These are phyloP conservation scores for Agonopterix alstromeriana DNA, from an alignment of 2,888 invertebrate species.

Conservation along the genomic window DNA sequence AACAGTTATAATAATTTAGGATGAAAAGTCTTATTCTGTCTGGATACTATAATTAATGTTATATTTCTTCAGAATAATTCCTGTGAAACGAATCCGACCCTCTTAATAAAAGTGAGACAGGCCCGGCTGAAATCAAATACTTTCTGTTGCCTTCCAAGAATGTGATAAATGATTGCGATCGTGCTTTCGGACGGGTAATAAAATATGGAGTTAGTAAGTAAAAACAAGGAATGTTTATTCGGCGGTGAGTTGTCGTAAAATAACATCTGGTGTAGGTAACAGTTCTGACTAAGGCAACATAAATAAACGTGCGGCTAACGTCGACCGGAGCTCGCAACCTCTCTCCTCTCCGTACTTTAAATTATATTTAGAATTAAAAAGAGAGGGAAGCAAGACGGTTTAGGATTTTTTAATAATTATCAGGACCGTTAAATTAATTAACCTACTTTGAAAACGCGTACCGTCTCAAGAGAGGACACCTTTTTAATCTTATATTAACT, in stretches of 20 bases:
- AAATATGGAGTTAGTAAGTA: slow-evolving; percentile 11
- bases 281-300: slow-evolving; percentile 67
- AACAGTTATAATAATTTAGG: slow-evolving; percentile 17
- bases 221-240: slow-evolving; percentile 52
- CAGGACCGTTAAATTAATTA: neutral
- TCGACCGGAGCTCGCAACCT: slow-evolving; percentile 29
- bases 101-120: slow-evolving; percentile 9
- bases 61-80: neutral
- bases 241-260: slow-evolving; percentile 62
- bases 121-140: slow-evolving; percentile 9
- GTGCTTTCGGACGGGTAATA: slow-evolving; percentile 10
- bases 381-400: neutral
- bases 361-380: slow-evolving; percentile 17
- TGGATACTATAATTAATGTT: too few species aligned
- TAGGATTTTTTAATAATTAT: slow-evolving; percentile 1
- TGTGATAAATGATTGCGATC: slow-evolving; percentile 11
- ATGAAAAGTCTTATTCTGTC: slow-evolving; percentile 6
- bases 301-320: slow-evolving; percentile 64
- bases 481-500: too few species aligned
- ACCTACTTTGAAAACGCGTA: neutral
- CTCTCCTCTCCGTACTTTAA: slow-evolving; percentile 2
- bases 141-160: slow-evolving; percentile 8
- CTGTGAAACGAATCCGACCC: neutral
- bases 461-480: too few species aligned
- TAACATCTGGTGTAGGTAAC: slow-evolving; percentile 71